Base-by-base conservation (phyloP, 2,113 vertebrate genomes). In the Mustela nigripes region DNA sequence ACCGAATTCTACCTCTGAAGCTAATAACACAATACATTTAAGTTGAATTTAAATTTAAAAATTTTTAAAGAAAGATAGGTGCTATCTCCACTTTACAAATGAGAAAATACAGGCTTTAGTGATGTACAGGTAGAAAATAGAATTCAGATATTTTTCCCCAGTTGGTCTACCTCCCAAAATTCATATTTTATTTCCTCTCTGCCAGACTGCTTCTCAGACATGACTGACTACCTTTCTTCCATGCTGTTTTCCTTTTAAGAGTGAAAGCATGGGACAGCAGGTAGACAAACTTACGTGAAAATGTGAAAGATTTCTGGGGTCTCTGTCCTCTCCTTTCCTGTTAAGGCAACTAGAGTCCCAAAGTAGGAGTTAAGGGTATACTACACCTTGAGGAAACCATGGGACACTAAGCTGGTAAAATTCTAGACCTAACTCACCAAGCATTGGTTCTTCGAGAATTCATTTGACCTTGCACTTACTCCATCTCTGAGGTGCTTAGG, bases 381-480 rank as follows among this genome's bases (percentile, higher is more conserved):
- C 50, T 56, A 10, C 16, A 42, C 42, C 36, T 36, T 56, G 45
- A 45, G 69, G 26, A 84, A 79, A 71, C 79, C 21, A 33, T 73
- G 5, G 56, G 84, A 71, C 31, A 89, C 10, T 65, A 79, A 93
- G 84, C 4, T 79, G 5, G 45, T 86, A 89, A 60, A 87, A 92
- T 88, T 96, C 78, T 73, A 89, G 69, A 89, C 60, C 62, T 60
- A 84, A 89, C 21, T 79, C 45, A 69, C 28, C 42, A 95, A 39
- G 3, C n/a, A 53, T 89, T 87, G 39, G 12, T 78, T 84, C 89
- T 89, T 21, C 42, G 73, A 91, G 45, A 83, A 67, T 95, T 78
- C 11, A 53, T 95, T 89, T 83, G 22, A n/a, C n/a, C n/a, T n/a
- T n/a, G n/a, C n/a, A n/a, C n/a, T n/a, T n/a, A n/a, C n/a, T n/a